These are phyloP conservation scores for Anguilla megastoma DNA, from an alignment of 2,797 vertebrate genomes.

Conservation along the genomic window DNA sequence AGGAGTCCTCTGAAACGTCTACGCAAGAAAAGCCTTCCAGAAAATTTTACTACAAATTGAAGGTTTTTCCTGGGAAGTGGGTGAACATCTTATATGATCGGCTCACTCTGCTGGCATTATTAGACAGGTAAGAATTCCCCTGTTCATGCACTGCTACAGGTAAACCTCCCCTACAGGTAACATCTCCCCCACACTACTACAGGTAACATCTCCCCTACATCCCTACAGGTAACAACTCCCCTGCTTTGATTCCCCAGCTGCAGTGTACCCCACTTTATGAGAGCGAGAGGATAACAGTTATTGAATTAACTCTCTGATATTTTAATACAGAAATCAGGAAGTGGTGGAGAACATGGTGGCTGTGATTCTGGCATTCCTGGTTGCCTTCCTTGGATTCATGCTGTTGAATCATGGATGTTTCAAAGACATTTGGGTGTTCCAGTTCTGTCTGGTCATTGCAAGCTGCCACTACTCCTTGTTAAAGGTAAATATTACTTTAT, in stretches of 20 bases:
- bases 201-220: neutral
- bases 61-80: slow-evolving; percentile 92
- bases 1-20: slow-evolving; percentile 85
- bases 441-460: slow-evolving; percentile 95
- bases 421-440: slow-evolving; percentile 91
- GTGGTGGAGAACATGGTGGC: slow-evolving; percentile 86
- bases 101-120: slow-evolving; percentile 83
- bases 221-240: neutral
- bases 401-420: slow-evolving; percentile 91
- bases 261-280: neutral
- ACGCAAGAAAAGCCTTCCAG: slow-evolving; percentile 82
- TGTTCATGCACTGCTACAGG: neutral
- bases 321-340: slow-evolving; percentile 81
- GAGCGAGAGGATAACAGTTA: neutral
- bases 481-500: slow-evolving; percentile 76
- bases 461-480: slow-evolving; percentile 97
- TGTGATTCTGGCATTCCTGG: slow-evolving; percentile 84
- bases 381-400: slow-evolving; percentile 91
- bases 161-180: neutral
- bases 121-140: slow-evolving; percentile 81
- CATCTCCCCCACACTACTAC: neutral
- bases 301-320: slow-evolving; percentile 12
- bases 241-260: neutral
- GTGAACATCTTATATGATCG: slow-evolving; percentile 92
- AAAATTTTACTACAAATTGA: slow-evolving; percentile 90